These are phyloP conservation scores for Pseudococcus longispinus DNA, from an alignment of 2,888 invertebrate genomes.

Conservation along the genomic window DNA sequence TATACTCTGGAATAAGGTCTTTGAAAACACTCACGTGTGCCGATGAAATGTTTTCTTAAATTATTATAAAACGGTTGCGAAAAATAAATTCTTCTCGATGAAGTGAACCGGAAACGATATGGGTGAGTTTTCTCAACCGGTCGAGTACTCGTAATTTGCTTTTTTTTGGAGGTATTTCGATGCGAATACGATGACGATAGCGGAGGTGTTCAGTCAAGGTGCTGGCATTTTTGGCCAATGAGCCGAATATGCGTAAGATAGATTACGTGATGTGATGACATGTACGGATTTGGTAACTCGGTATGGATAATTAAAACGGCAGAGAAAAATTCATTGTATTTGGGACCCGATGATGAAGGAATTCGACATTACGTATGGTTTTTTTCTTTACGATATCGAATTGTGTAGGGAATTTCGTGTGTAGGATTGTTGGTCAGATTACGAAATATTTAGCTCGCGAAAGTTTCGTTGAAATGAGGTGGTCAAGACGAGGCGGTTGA, in stretches of 20 bases:
- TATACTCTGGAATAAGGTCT: neutral
- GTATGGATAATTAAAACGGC: neutral
- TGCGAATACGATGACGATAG: neutral
- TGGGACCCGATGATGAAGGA: neutral
- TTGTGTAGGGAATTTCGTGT: neutral
- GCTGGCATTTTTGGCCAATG: neutral
- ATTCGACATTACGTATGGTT: neutral
- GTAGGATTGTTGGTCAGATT: neutral
- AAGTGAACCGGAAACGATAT: neutral
- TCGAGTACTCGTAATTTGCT: neutral
- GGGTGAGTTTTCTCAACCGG: neutral
- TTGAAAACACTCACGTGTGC: neutral
- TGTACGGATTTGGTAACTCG: neutral
- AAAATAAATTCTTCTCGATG: neutral
- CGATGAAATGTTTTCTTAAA: constrained; percentile 9
- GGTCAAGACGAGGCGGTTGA: too few relatives aligned
- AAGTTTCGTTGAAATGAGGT: neutral
- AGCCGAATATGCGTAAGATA: neutral
- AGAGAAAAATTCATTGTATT: neutral
- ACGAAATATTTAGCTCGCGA: neutral
- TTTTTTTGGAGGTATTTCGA: neutral
- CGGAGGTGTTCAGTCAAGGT: neutral
- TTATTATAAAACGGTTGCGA: constrained; percentile 18
- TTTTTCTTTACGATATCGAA: neutral
- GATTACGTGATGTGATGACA: neutral